These are phyloP conservation scores for Urocyon cinereoargenteus DNA, from an alignment of 2,797 vertebrate species.

Conservation along the genomic window DNA sequence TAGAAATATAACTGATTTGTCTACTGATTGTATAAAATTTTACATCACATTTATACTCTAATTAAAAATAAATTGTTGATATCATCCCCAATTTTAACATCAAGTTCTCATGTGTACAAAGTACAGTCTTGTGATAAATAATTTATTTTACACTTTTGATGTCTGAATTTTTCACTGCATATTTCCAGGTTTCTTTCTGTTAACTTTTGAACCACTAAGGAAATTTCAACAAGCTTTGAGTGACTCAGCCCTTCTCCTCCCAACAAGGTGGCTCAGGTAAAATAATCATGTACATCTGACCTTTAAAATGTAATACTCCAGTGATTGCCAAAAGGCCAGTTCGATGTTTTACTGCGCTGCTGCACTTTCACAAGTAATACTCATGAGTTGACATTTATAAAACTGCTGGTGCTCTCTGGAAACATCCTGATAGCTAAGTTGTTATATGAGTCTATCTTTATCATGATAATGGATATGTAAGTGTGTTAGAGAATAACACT, in stretches of 20 bases:
- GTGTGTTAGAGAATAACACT: background rate
- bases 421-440: slow-evolving; percentile 11
- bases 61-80: background rate
- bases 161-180: background rate
- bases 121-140: background rate
- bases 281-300: slow-evolving; percentile 65
- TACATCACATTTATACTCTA: background rate
- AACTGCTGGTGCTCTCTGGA: slow-evolving; percentile 19
- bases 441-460: slow-evolving; percentile 46
- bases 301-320: slow-evolving; percentile 74
- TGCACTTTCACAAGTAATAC: slow-evolving; percentile 27
- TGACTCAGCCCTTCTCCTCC: background rate
- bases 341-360: background rate
- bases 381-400: slow-evolving; percentile 79
- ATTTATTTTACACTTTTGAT: background rate
- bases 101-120: background rate
- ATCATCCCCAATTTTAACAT: background rate
- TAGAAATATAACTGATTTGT: background rate
- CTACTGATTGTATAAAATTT: background rate
- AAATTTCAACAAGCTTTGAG: background rate
- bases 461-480: slow-evolving; percentile 45
- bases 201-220: background rate
- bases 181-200: background rate
- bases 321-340: slow-evolving; percentile 68
- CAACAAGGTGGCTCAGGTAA: background rate